These are phyloP conservation scores for Tauraco hartlaubi DNA, from an alignment of 2,797 vertebrate genomes.

Conservation along the genomic window DNA sequence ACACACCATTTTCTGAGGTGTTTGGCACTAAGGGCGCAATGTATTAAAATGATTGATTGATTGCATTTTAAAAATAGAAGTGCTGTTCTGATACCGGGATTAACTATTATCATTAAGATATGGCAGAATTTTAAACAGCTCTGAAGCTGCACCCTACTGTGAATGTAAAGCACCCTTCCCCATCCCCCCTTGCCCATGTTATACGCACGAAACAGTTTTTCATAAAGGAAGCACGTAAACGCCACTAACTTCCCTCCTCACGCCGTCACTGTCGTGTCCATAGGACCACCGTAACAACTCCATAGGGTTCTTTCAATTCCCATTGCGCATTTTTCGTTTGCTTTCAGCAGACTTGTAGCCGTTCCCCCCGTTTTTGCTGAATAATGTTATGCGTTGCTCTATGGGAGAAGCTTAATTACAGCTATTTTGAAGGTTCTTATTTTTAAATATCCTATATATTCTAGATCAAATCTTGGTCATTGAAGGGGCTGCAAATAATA, in stretches of 20 bases:
- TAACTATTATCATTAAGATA: constrained; percentile 54
- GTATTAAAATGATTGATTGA: constrained; percentile 61
- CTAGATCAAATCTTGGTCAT: too few species aligned
- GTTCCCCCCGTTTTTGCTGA: neutral
- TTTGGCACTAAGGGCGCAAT: constrained; percentile 22
- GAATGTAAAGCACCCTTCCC: neutral
- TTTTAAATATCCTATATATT: constrained; percentile 30
- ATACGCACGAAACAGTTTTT: neutral
- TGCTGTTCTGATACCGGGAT: constrained; percentile 48
- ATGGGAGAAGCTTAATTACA: neutral
- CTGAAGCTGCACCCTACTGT: constrained; percentile 31
- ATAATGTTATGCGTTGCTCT: neutral
- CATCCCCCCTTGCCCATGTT: neutral
- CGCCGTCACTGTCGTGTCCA: neutral
- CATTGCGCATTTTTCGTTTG: neutral
- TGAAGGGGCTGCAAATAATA: neutral
- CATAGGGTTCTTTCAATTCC: neutral
- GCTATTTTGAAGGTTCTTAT: neutral
- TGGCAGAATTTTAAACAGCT: constrained; percentile 49
- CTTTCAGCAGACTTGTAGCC: neutral
- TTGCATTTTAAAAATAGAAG: constrained; percentile 64
- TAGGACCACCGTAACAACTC: neutral
- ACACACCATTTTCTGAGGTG: constrained; percentile 1
- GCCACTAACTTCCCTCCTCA: neutral
- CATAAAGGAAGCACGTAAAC: neutral